A percentile compares a stretch with the other conserved stretches of the same genome.
These are phyloP conservation scores for Dermatemys mawii DNA, from an alignment of 2,113 vertebrate species.

Conservation along the genomic window DNA sequence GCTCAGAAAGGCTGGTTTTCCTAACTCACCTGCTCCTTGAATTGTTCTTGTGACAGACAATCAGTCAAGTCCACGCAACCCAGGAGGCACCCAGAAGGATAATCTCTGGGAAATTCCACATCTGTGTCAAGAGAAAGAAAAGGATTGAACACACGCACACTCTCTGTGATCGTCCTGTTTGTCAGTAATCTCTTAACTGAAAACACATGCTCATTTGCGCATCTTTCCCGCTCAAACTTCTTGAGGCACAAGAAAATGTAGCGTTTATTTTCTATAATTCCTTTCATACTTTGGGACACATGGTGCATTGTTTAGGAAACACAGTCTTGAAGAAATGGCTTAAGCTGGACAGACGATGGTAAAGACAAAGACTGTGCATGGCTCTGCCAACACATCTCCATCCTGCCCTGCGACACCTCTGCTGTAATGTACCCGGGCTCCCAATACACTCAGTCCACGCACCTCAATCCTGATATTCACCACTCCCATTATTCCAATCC, in stretches of 20 bases:
- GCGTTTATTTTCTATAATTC: not conserved
- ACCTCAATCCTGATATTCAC: not conserved
- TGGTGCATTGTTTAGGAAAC: not conserved
- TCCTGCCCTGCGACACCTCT: not conserved
- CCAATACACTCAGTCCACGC: not conserved
- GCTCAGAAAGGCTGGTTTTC: not conserved
- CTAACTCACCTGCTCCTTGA: slow-evolving; percentile 89
- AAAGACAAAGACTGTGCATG: not conserved
- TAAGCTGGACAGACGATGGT: not conserved
- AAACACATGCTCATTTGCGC: not conserved
- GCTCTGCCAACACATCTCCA: not conserved
- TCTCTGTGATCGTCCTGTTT: not conserved
- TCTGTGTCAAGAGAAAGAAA: slow-evolving; percentile 77
- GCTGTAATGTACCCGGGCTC: not conserved
- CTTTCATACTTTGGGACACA: slow-evolving; percentile 8
- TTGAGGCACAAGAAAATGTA: slow-evolving; percentile 5
- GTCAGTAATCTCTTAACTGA: slow-evolving; percentile 1
- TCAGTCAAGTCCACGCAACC: slow-evolving; percentile 91
- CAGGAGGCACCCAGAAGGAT: slow-evolving; percentile 93
- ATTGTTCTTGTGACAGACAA: slow-evolving; percentile 93
- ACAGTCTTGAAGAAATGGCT: not conserved
- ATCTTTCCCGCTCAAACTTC: not conserved
- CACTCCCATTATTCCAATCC: not conserved
- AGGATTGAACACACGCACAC: not conserved
- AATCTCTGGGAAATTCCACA: slow-evolving; percentile 89